These are phyloP conservation scores for Coregonus suidteri DNA, from an alignment of 2,797 vertebrate genomes.

Conservation along the genomic window DNA sequence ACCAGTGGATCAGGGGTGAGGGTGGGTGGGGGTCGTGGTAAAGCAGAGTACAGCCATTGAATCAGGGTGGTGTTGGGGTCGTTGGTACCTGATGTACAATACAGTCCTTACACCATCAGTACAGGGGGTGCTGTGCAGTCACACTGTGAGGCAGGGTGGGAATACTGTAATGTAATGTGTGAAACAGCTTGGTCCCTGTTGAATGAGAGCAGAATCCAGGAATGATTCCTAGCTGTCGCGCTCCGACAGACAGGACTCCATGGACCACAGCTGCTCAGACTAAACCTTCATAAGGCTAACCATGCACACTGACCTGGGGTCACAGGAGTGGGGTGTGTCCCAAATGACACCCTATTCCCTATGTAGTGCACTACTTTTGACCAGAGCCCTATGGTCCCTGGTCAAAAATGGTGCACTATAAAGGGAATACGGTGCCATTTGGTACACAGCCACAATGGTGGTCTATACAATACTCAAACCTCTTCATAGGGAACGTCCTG, in stretches of 20 bases:
- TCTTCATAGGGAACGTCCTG: neutral
- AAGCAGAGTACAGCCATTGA: too few species aligned
- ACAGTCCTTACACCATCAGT: slow-evolving; percentile 38
- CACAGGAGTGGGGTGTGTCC: slow-evolving; percentile 23
- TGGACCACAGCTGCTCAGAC: slow-evolving; percentile 50
- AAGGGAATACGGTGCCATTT: neutral
- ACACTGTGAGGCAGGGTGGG: neutral
- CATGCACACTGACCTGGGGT: slow-evolving; percentile 44
- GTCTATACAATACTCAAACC: neutral
- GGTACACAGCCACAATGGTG: neutral
- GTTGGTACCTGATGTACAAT: slow-evolving; percentile 13
- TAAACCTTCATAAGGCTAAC: slow-evolving; percentile 36
- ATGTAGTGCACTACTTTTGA: neutral
- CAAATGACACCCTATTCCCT: slow-evolving; percentile 12
- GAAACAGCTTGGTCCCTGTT: slow-evolving; percentile 40
- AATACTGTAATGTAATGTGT: slow-evolving; percentile 15
- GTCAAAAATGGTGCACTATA: neutral
- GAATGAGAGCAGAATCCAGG: slow-evolving; percentile 42
- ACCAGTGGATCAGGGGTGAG: neutral
- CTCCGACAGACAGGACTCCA: slow-evolving; percentile 37
- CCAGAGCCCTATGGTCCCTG: too few species aligned
- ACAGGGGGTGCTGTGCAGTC: neutral
- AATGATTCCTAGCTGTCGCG: slow-evolving; percentile 30
- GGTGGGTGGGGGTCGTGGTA: too few species aligned
- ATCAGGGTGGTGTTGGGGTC: neutral